Conservation (phyloP, 2,888 invertebrate species). For the Cylloceria caligata region DNA sequence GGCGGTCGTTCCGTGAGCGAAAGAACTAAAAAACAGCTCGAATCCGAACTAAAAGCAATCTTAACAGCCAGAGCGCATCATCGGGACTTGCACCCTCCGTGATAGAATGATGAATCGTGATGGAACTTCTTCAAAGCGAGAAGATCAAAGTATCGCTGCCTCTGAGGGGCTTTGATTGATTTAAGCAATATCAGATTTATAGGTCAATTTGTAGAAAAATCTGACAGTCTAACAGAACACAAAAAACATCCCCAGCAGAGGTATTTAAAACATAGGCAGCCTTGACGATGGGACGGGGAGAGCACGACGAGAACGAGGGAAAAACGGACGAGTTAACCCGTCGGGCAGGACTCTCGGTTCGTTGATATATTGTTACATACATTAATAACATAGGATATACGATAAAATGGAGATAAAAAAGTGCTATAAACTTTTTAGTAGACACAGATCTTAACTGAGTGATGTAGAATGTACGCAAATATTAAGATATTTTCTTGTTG, state of each 20-base stretch:
- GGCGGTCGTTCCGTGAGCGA: constrained; percentile 83
- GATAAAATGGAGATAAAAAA: constrained; percentile 68
- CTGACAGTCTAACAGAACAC: constrained; percentile 74
- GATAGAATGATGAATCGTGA: constrained; percentile 73
- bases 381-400: constrained; percentile 78
- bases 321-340: constrained; percentile 17
- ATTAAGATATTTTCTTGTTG: constrained; percentile 82
- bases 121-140: constrained; percentile 65
- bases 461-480: constrained; percentile 75
- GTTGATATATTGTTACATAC: constrained; percentile 81
- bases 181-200: constrained; percentile 84
- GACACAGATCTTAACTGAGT: constrained; percentile 77
- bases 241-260: constrained; percentile 44
- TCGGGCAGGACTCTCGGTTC: constrained; percentile 69
- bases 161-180: constrained; percentile 84
- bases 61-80: constrained; percentile 83
- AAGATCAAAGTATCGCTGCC: constrained; percentile 77
- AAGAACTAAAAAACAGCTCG: constrained; percentile 82
- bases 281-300: constrained; percentile 46
- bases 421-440: constrained; percentile 80
- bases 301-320: constrained; percentile 56
- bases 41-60: constrained; percentile 83
- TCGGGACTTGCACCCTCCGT: constrained; percentile 83
- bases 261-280: constrained; percentile 67
- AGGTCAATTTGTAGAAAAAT: constrained; percentile 83